Percentiles rank a stretch among this genome's conserved stretches.
Conservation (phyloP, 1,140 invertebrate species). For the Macrosteles quadrilineatus region DNA sequence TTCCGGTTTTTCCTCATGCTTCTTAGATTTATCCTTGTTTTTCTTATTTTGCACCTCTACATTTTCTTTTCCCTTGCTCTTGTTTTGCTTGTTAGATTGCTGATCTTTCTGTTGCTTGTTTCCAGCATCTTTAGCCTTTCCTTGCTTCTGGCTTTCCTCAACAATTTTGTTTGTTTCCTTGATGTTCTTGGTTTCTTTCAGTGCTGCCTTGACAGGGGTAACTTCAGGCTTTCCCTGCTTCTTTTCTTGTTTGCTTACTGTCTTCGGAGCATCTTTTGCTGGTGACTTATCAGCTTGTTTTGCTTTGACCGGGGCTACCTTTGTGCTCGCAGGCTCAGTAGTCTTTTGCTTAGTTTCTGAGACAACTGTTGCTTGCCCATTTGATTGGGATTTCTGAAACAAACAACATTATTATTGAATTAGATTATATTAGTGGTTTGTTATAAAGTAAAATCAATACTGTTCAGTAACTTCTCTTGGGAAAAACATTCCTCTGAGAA, state of each 20-base stretch:
- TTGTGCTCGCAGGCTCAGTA: conserved; percentile 40
- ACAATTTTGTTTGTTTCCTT: conserved; percentile 49
- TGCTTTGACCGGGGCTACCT: conserved; percentile 52
- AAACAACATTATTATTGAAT: too few relatives aligned
- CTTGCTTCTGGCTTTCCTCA: conserved; percentile 51
- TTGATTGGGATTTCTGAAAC: conserved; percentile 54
- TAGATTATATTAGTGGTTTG: background rate
- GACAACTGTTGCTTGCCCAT: conserved; percentile 51
- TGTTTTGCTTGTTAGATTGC: conserved; percentile 46
- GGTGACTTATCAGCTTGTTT: conserved; percentile 53
- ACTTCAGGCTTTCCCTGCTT: conserved; percentile 35
- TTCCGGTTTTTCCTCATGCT: conserved; percentile 63
- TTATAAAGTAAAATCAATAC: background rate
- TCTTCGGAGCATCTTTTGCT: conserved; percentile 52
- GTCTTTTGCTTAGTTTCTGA: conserved; percentile 35
- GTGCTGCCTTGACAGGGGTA: conserved; percentile 34
- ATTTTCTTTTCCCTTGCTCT: conserved; percentile 52
- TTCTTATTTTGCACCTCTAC: conserved; percentile 52
- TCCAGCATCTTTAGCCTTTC: conserved; percentile 51
- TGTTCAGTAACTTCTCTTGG: background rate
- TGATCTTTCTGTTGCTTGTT: conserved; percentile 50
- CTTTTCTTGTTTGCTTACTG: conserved; percentile 49
- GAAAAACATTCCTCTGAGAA: too few relatives aligned
- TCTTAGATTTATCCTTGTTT: conserved; percentile 57
- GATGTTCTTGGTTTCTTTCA: conserved; percentile 44